These are phyloP conservation scores for Neodiprion lecontei DNA, from an alignment of 1,140 invertebrate species.

Conservation along the genomic window DNA sequence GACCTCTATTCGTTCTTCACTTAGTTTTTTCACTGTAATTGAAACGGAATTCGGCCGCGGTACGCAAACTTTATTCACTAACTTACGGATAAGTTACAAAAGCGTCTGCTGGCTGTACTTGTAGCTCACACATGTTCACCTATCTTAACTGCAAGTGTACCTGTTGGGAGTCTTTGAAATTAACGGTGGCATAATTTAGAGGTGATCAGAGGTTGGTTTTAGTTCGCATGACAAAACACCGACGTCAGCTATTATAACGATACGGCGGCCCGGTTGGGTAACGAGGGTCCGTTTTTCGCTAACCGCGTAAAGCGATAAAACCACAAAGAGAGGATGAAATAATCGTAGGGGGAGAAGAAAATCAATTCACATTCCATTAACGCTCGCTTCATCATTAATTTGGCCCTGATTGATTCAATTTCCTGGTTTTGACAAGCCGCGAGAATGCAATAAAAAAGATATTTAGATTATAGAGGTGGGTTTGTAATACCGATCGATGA, in stretches of 20 bases:
- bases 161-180: constrained; percentile 19
- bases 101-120: constrained; percentile 43
- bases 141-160: not conserved
- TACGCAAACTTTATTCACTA: constrained; percentile 48
- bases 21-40: too few species aligned
- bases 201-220: constrained; percentile 15
- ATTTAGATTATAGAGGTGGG: not conserved
- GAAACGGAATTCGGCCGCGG: too few species aligned
- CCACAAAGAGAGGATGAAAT: too few species aligned
- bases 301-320: not conserved
- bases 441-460: constrained; percentile 35
- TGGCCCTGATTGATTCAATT: constrained; percentile 35
- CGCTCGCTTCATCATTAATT: constrained; percentile 25
- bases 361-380: not conserved
- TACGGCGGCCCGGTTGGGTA: not conserved
- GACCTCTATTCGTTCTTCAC: too few species aligned
- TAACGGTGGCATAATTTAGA: constrained; percentile 20
- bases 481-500: constrained; percentile 8
- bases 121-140: constrained; percentile 15
- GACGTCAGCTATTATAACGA: not conserved
- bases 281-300: not conserved
- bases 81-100: constrained; percentile 52
- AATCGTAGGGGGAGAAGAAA: not conserved
- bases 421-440: constrained; percentile 33
- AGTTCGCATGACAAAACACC: not conserved